These are phyloP conservation scores for Heliangelus exortis DNA, from an alignment of 2,797 vertebrate species.

Conservation along the genomic window DNA sequence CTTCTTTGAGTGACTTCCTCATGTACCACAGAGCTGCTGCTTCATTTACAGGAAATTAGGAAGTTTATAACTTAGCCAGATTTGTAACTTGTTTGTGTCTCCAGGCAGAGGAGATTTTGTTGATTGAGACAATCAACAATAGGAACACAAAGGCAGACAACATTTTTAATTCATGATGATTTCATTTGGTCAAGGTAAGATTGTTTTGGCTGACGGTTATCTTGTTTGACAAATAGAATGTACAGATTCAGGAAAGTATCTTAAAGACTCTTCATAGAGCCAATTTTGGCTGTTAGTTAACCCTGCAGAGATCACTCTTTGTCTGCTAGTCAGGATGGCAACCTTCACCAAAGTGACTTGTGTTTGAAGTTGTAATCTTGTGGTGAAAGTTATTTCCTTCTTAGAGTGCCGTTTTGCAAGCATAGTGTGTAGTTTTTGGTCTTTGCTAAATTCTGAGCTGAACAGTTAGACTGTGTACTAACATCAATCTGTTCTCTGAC, in stretches of 20 bases:
- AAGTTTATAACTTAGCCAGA: not conserved
- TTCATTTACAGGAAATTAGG: slow-evolving; percentile 1
- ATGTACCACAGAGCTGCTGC: not conserved
- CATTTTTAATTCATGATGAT: not conserved
- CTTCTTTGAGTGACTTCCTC: not conserved
- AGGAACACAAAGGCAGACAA: not conserved
- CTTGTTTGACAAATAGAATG: not conserved
- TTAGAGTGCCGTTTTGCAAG: not conserved
- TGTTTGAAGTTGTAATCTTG: not conserved
- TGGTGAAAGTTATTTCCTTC: not conserved
- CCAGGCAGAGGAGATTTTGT: not conserved
- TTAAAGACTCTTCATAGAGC: not conserved
- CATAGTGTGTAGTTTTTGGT: not conserved
- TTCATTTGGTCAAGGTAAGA: not conserved
- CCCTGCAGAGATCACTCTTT: not conserved
- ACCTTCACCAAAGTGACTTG: not conserved
- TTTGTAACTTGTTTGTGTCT: not conserved
- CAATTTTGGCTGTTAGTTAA: not conserved
- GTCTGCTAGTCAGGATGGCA: not conserved
- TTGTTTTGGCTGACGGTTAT: not conserved
- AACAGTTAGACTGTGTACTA: not conserved
- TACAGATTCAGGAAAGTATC: not conserved
- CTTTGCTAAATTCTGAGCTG: not conserved
- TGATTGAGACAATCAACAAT: not conserved
- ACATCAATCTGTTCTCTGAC: not conserved